A percentile compares a stretch with the other conserved stretches of the same genome.
Evolutionary conservation across 2,888 invertebrate species (phyloP).

Genomic region (Julus scanicus): DNA sequence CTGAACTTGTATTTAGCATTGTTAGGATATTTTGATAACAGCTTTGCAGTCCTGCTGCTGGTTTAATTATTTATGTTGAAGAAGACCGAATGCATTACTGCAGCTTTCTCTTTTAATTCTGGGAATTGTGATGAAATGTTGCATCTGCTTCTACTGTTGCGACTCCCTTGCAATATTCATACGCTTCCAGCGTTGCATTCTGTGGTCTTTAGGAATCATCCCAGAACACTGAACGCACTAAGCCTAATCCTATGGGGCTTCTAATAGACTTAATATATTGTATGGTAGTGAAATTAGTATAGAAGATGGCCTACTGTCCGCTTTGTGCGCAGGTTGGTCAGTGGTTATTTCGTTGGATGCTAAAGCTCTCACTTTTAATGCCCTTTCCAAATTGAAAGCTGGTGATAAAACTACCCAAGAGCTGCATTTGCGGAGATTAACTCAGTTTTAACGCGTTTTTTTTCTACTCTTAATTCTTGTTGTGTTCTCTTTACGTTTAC

Average conservation of each 20-base stretch:
- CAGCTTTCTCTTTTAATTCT: neutral
- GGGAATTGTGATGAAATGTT: slow-evolving; percentile 24
- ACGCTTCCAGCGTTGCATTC: neutral
- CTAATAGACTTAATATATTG: slow-evolving; percentile 9
- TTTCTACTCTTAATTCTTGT: neutral
- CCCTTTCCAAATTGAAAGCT: slow-evolving; percentile 13
- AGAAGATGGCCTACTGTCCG: neutral
- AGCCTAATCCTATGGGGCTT: neutral
- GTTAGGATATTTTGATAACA: neutral
- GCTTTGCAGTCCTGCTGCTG: neutral
- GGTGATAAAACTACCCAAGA: neutral
- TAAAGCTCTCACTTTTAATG: neutral
- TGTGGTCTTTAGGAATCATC: neutral
- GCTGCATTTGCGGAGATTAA: slow-evolving; percentile 16
- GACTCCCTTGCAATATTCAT: neutral
- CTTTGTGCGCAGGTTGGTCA: neutral
- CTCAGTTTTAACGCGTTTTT: neutral
- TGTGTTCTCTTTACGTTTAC: neutral
- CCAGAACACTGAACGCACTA: neutral
- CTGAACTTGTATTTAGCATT: neutral
- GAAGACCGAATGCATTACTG: neutral
- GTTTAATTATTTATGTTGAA: neutral
- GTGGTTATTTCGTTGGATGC: neutral
- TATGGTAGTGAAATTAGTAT: neutral
- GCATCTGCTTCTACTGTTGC: neutral